These are phyloP conservation scores for Brachionus sp. DNA, from an alignment of 1,140 invertebrate species.

Conservation along the genomic window DNA sequence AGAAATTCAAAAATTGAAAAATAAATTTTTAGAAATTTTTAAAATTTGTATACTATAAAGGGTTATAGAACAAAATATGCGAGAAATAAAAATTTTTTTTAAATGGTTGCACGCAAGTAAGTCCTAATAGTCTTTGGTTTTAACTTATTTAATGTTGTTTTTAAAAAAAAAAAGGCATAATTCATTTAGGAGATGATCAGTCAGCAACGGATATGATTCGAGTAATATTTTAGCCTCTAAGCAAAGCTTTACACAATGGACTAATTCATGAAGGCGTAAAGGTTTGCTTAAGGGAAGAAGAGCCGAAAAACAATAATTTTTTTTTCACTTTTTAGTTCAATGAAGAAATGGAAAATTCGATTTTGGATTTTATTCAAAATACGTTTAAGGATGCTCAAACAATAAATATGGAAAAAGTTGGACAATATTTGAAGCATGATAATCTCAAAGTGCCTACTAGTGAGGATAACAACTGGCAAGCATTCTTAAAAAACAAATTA, in stretches of 20 bases:
- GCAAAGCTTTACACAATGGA: not conserved
- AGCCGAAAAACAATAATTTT: not conserved
- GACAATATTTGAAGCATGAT: slow-evolving; percentile 43
- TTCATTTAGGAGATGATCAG: slow-evolving; percentile 41
- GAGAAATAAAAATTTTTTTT: slow-evolving; percentile 88
- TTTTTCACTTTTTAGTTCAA: slow-evolving; percentile 22
- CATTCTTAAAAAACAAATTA: slow-evolving; percentile 21
- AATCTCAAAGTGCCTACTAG: not conserved
- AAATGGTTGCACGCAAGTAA: slow-evolving; percentile 71
- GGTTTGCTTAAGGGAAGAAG: not conserved
- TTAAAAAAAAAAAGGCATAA: slow-evolving; percentile 9
- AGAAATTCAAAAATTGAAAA: not conserved
- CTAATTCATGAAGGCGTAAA: not conserved
- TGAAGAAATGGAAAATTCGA: slow-evolving; percentile 46
- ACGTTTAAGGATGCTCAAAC: slow-evolving; percentile 44
- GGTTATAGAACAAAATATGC: slow-evolving; percentile 84
- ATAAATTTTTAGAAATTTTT: not conserved
- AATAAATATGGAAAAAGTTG: slow-evolving; percentile 44
- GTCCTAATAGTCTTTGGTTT: not conserved
- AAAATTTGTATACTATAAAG: slow-evolving; percentile 49
- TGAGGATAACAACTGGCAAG: slow-evolving; percentile 39
- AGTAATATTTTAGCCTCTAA: not conserved
- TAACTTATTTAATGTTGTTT: not conserved
- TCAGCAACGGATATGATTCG: slow-evolving; percentile 43
- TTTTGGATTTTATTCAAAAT: slow-evolving; percentile 42